Base-by-base conservation (phyloP, 2,888 invertebrate genomes). In the Trypoxylon attenuatum region DNA sequence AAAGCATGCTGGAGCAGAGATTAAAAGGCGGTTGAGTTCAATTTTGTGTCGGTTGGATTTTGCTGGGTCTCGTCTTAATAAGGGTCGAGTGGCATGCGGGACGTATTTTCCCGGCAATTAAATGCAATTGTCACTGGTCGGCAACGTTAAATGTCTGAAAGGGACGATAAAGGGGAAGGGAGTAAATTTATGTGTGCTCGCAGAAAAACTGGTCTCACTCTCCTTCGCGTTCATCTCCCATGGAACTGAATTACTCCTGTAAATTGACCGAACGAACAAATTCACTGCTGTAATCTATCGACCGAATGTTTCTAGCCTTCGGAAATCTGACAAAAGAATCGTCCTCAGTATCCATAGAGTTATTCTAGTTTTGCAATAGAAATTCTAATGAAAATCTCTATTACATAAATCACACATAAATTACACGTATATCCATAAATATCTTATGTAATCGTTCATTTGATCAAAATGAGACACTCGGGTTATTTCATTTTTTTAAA, bases 51-150 rank as follows among this genome's bases (percentile, higher is more conserved):
- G n/a, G 33, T 33, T 13, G 13, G n/a, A 33, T 13, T 33, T 33
- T 33, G n/a, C 13, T 33, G 33, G 33, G 13, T 33, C 33, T 33
- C 13, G 33, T 13, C 33, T 33, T 33, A 33, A 33, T 33, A 33
- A 13, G n/a, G 10, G n/a, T 33, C 33, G n/a, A 33, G 33, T 3
- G 33, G 33, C n/a, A 33, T 33, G 33, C 33, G 25, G 33, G 43
- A 18, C 5, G 25, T 21, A 47, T 69, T 69, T 69, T 69, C 69
- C 57, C 39, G 69, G 47, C 62, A 69, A 69, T 69, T 69, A 69
- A 69, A 68, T 68, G 29, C 68, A 68, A 69, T 69, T 68, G 69
- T 69, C 62, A 62, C 68, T 52, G 55, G 47, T 51, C 55, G 60
- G 56, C n/a, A n/a, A 46, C 68, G 56, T 61, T 68, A 68, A 68